Base-by-base conservation (phyloP, 1,140 invertebrate species). In the Cydia strobilella region DNA sequence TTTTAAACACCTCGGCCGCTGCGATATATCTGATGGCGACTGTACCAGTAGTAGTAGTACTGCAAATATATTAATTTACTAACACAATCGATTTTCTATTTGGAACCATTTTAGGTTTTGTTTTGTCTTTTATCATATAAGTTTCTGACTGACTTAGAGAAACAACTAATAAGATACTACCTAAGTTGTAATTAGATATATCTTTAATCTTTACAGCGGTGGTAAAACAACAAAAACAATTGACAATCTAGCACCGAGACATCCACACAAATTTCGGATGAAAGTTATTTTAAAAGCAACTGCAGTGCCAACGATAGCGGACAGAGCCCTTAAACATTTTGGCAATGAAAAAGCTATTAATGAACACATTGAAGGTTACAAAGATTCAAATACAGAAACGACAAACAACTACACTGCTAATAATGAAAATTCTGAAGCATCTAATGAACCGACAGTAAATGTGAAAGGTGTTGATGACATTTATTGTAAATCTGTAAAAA, bases 211-310 rank as follows among this genome's bases (percentile, higher is more conserved):
- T 85, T 84, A 23, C 82, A 92, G 90, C 35, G 90, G 90, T 1
- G 87, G 88, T 0, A 91, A 86, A 79, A 86, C 89, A 2, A 77
- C 69, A 5, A 89, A 88, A 75, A 82, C 63, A 13, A 90, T 92
- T 65, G 85, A 87, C 45, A 86, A 91, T 63, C 79, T 92, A 2
- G 83, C 89, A 5, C 85, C 90, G 4, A 81, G 86, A 65, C 82
- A 88, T n/a, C 88, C 85, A 2, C 87, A 90, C 79, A 86, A 83
- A 20, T 92, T 91, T 74, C 74, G 89, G 1, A 65, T 92, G 0
- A 82, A 83, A 79, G 80, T 90, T 0, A 82, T 88, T 15, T 72
- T 91, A 20, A 86, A 84, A 72, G 73, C 87, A 0, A 65, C 80
- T 27, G 80, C 81, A 0, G 81, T 86, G 0, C 23, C 77, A 3